phyloP scores from a whole-genome alignment of 2,113 vertebrate species.

The Xiphias gladius region DNA sequence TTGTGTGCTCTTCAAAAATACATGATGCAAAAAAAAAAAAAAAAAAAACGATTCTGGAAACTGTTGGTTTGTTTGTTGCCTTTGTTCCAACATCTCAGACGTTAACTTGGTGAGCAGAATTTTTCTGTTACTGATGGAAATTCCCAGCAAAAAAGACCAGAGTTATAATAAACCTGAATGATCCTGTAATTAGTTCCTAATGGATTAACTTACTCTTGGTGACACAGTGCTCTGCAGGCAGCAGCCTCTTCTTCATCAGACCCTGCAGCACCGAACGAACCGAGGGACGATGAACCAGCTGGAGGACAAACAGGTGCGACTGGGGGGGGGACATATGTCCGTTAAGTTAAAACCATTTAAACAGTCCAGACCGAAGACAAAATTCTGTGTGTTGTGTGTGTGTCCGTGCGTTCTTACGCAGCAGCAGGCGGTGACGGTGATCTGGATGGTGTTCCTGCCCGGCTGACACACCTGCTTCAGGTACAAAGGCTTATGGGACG shows the following conservation, averaged over 20 bases:
- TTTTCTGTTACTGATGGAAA: too few relatives aligned
- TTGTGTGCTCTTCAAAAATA: too few relatives aligned
- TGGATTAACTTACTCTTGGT: slow-evolving; percentile 91
- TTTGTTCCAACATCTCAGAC: too few relatives aligned
- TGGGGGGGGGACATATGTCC: slow-evolving; percentile 54
- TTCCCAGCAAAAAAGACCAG: too few relatives aligned
- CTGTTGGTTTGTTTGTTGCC: too few relatives aligned
- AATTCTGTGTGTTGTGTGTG: not conserved
- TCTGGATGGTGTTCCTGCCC: slow-evolving; percentile 96
- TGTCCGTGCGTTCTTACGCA: slow-evolving; percentile 84
- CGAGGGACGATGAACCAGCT: slow-evolving; percentile 93
- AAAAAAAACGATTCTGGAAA: too few relatives aligned
- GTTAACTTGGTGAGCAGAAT: too few relatives aligned
- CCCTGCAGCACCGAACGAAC: slow-evolving; percentile 95
- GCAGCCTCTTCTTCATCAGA: slow-evolving; percentile 94
- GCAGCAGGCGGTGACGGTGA: slow-evolving; percentile 96
- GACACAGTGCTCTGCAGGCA: slow-evolving; percentile 94
- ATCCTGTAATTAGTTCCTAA: too few relatives aligned
- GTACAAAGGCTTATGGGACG: slow-evolving; percentile 94
- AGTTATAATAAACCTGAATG: too few relatives aligned
- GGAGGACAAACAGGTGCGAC: slow-evolving; percentile 96
- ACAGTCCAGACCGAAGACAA: too few relatives aligned
- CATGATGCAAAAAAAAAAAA: too few relatives aligned
- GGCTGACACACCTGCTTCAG: slow-evolving; percentile 96
- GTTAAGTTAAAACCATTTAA: not conserved